Base-by-base conservation (phyloP, 2,797 vertebrate genomes). In the Poecilia wingei region DNA sequence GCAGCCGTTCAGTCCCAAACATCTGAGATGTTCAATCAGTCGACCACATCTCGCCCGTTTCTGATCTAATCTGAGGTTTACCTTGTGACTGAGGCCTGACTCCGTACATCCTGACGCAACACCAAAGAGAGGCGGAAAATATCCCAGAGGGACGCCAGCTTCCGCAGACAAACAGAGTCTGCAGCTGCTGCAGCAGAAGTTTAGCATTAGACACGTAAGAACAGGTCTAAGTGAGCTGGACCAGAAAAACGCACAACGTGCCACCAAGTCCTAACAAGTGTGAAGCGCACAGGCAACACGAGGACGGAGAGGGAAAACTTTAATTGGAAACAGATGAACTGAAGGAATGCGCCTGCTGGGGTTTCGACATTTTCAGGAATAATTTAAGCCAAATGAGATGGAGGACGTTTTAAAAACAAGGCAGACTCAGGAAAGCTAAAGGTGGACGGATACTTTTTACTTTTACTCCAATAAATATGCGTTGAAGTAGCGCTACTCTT, bases 51-150 rank as follows among this genome's bases (percentile, higher is more conserved):
- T 41, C 43, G 16, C 46, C 69, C 33, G 77, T 16, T 1, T 79
- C 31, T 43, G 43, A 72, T 51, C 41, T 28, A 70, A 59, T 72
- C 77, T 80, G 66, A 82, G 77, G 77, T 80, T 55, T 18, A 61
- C 66, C 88, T 88, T 86, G 87, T 91, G 88, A 87, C 84, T 76
- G 76, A 25, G 72, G 76, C 80, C 76, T 87, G 85, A 89, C 79
- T 78, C 77, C 2, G 36, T 36, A 0, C 39, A 39, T 4, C 31
- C 74, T 64, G 43, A 1, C 8, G n/a, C 45, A 53, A 77, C 78
- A 76, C 76, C n/a, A 22, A 72, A 70, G 18, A 22, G 20, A 20
- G 31, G 18, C 6, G 25, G 25, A 28, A 69, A 78, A 81, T 7
- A n/a, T 41, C 61, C 59, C 72, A 25, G 59, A 73, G 49, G 64